phyloP scores from a whole-genome alignment of 1,140 invertebrate genomes.

The Halictus rubicundus region DNA sequence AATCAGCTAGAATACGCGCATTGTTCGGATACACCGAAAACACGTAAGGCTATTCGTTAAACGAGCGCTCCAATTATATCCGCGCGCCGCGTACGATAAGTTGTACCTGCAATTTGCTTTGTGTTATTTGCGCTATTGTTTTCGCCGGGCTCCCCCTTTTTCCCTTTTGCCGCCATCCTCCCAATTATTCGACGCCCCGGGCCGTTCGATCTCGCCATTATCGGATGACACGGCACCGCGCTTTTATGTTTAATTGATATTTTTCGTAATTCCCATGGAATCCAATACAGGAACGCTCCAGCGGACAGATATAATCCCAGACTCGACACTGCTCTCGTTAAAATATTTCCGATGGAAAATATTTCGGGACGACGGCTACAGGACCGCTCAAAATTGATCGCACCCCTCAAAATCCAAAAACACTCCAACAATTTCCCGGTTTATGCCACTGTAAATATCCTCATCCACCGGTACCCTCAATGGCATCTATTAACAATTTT shows the following conservation, averaged over 20 bases:
- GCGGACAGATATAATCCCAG: slow-evolving; percentile 75
- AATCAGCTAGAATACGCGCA: not conserved
- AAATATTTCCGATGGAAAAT: slow-evolving; percentile 76
- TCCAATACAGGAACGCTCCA: slow-evolving; percentile 66
- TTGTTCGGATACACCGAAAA: slow-evolving; percentile 26
- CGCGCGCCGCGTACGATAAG: slow-evolving; percentile 51
- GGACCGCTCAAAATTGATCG: slow-evolving; percentile 32
- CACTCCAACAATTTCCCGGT: not conserved
- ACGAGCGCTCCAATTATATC: slow-evolving; percentile 56
- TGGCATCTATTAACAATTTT: too few relatives aligned
- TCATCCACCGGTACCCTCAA: too few relatives aligned
- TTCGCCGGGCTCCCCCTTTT: slow-evolving; percentile 44
- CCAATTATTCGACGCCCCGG: slow-evolving; percentile 69
- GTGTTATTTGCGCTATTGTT: slow-evolving; percentile 65
- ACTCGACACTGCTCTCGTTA: slow-evolving; percentile 74
- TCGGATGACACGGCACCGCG: slow-evolving; percentile 70
- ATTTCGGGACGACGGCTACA: slow-evolving; percentile 45
- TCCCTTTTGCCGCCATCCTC: slow-evolving; percentile 46
- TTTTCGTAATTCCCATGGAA: slow-evolving; percentile 72
- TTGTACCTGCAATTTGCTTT: slow-evolving; percentile 65
- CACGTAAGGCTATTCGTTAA: slow-evolving; percentile 36
- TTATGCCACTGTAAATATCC: not conserved
- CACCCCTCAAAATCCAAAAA: too few relatives aligned
- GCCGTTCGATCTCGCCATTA: slow-evolving; percentile 71
- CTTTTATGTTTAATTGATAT: slow-evolving; percentile 76